Conservation (phyloP, 1,140 invertebrate genomes). For the Pygmarrhopalites habei region DNA sequence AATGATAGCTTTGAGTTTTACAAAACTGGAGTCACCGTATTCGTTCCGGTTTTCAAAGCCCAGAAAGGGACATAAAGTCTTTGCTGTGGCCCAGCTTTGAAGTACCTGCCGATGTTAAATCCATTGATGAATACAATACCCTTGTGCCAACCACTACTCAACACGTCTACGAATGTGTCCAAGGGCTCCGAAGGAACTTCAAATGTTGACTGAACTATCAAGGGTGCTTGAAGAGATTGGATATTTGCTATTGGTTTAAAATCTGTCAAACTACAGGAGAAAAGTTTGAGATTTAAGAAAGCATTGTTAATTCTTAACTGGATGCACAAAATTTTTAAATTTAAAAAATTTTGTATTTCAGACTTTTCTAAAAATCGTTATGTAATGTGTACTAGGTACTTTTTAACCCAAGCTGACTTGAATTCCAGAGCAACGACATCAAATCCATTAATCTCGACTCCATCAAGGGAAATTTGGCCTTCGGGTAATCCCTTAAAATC, state of each 20-base stretch:
- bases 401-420: conserved; percentile 44
- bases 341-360: too few relatives aligned
- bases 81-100: conserved; percentile 50
- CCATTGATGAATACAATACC: conserved; percentile 58
- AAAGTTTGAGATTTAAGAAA: too few relatives aligned
- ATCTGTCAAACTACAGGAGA: too few relatives aligned
- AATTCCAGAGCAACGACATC: conserved; percentile 51
- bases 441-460: conserved; percentile 45
- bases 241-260: too few relatives aligned
- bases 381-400: conserved; percentile 29
- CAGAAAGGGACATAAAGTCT: conserved; percentile 54
- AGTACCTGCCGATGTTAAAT: conserved; percentile 51
- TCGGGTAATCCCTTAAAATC: conserved; percentile 49
- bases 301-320: too few relatives aligned
- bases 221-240: not conserved
- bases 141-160: conserved; percentile 46
- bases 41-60: conserved; percentile 48
- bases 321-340: too few relatives aligned
- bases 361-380: too few relatives aligned
- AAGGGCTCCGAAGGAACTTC: conserved; percentile 32
- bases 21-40: conserved; percentile 46
- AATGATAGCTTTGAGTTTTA: too few relatives aligned
- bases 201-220: conserved; percentile 12
- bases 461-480: conserved; percentile 47
- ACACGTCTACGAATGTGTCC: conserved; percentile 45